Evolutionary conservation across 2,888 invertebrate species (phyloP), one percentile per base, ranked within the genome.

Genomic region (Trichacis sp.): DNA sequence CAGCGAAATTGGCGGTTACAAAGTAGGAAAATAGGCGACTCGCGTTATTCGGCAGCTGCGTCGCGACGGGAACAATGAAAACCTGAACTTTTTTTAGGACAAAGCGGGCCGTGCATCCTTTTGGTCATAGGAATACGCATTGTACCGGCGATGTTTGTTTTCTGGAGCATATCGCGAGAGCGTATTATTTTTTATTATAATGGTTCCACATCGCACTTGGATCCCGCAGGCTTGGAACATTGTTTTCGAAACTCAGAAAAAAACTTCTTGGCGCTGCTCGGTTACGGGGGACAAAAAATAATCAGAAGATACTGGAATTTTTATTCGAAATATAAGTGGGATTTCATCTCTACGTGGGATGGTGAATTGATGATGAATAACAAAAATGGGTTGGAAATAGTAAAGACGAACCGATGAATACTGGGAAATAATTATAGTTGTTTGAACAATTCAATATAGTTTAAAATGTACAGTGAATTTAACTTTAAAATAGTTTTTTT

Each of bases 151-250:
- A 61, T 51, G 47, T 61, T 61, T 55, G 50, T 56, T 62, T 61
- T 56, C 51, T 33, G 42, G 56, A 42, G 24, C 55, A 51, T 46
- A 55, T 61, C 46, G 46, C 8, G 15, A 20, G 55, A 56, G 24
- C 14, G 46, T 46, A 46, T 56, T 51, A 62, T 62, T 24, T 56
- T 56, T 62, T 47, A 50, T 61, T 50, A 51, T 42, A 62, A 56
- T 18, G 17, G 42, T 38, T 14, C 11, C 18, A 9, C n/a, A 15
- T 15, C 18, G 33, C 38, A 18, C 53, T 47, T 36, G 46, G 12
- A 46, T 38, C 42, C 43, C 47, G 40, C 47, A 47, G 45, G 47
- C 17, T 11, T n/a, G n/a, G 46, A 45, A 46, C 46, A 36, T 38
- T 45, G 50, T 40, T 51, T 40, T 40, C n/a, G 11, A 40, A 61